phyloP scores from a whole-genome alignment of 2,888 invertebrate genomes.

The Dasypolia templi region DNA sequence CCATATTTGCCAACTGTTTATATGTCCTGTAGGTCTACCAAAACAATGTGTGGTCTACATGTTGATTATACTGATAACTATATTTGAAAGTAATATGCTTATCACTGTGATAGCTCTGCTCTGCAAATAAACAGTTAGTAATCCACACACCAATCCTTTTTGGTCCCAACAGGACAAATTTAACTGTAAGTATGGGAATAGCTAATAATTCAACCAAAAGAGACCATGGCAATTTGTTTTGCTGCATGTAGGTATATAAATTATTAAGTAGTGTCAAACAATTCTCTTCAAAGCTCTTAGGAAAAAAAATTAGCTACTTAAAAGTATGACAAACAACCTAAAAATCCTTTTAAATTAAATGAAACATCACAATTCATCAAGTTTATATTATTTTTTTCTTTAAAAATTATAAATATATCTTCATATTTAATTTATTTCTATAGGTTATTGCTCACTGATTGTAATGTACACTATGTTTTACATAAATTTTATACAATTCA shows the following conservation, averaged over 20 bases:
- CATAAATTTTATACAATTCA: constrained; percentile 49
- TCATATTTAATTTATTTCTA: constrained; percentile 50
- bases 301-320: neutral
- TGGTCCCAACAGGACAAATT: neutral
- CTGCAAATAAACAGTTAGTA: neutral
- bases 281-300: neutral
- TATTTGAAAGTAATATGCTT: neutral
- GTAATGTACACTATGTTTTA: constrained; percentile 42
- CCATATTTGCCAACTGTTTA: neutral
- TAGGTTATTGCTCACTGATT: constrained; percentile 58
- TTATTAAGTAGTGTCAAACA: no score
- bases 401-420: constrained; percentile 58
- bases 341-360: constrained; percentile 21
- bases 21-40: neutral
- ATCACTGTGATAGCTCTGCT: neutral
- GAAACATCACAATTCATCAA: constrained; percentile 45
- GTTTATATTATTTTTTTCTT: constrained; percentile 50
- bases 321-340: neutral
- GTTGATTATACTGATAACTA: neutral
- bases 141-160: neutral
- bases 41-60: neutral
- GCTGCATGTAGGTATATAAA: neutral
- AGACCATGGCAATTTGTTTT: neutral
- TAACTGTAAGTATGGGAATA: neutral
- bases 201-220: neutral